A percentile compares a stretch with the other conserved stretches of the same genome.
Conservation (phyloP, 1,140 invertebrate genomes). For the Steinernema khuongi region DNA sequence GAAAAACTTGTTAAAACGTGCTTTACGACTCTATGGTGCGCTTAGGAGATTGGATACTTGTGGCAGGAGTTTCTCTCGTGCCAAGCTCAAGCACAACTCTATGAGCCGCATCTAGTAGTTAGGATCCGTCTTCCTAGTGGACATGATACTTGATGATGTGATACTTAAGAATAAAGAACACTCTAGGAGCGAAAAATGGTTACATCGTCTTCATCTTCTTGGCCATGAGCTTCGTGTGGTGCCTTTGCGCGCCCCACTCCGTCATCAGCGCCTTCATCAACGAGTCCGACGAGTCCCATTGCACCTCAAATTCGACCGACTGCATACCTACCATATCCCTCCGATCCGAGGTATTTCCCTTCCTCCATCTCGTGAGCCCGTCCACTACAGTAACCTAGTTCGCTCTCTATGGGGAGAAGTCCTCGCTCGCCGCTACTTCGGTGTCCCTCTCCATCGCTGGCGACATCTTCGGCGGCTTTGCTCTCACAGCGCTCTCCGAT, state of each 20-base stretch:
- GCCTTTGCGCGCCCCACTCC: not conserved
- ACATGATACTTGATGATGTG: not conserved
- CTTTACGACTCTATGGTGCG: no score
- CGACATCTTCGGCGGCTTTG: not conserved
- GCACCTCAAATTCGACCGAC: not conserved
- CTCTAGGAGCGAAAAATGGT: not conserved
- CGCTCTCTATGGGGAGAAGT: not conserved
- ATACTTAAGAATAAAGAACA: not conserved
- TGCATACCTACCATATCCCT: not conserved
- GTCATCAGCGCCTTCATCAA: not conserved
- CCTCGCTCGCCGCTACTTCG: not conserved
- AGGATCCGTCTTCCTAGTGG: not conserved
- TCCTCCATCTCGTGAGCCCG: not conserved
- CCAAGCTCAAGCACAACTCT: no score
- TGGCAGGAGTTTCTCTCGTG: no score
- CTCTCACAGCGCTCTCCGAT: not conserved
- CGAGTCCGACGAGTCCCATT: not conserved
- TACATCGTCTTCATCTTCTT: not conserved
- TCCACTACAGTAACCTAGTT: not conserved
- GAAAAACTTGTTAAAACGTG: no score
- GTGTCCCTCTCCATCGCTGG: not conserved
- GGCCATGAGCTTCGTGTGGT: not conserved
- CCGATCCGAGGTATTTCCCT: not conserved
- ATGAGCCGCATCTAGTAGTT: not conserved
- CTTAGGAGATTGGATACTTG: no score